Conservation (phyloP, 2,113 vertebrate genomes). For the Narcine bancroftii region DNA sequence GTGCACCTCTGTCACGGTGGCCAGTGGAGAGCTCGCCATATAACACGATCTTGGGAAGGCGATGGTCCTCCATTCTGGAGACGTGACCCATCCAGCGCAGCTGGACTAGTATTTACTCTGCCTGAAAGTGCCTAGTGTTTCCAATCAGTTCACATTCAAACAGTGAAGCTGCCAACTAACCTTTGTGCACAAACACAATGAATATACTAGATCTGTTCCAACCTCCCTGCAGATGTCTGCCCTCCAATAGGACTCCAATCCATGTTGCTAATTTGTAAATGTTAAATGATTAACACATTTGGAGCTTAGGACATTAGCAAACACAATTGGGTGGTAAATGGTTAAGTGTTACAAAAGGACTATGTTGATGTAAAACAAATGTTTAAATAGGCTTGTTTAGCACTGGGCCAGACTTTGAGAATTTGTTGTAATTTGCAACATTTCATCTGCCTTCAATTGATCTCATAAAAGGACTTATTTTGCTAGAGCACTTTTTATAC, state of each 20-base stretch:
- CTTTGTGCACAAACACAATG: background rate
- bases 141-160: background rate
- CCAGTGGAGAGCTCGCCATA: too few relatives aligned
- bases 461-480: background rate
- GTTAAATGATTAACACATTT: constrained; percentile 4
- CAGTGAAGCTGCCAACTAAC: background rate
- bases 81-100: too few relatives aligned
- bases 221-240: background rate
- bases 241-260: too few relatives aligned
- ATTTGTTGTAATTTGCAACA: background rate
- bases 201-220: background rate
- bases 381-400: background rate
- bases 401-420: background rate
- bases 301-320: background rate
- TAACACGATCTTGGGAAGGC: too few relatives aligned
- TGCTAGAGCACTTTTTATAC: too few relatives aligned
- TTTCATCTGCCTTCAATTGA: background rate
- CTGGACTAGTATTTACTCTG: too few relatives aligned
- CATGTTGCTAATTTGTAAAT: background rate
- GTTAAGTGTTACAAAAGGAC: background rate
- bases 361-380: background rate
- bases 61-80: too few relatives aligned
- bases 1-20: too few relatives aligned
- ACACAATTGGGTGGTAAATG: background rate
- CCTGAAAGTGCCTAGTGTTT: too few relatives aligned